phyloP scores from a whole-genome alignment of 2,888 invertebrate species.

The Fragum sueziense region DNA sequence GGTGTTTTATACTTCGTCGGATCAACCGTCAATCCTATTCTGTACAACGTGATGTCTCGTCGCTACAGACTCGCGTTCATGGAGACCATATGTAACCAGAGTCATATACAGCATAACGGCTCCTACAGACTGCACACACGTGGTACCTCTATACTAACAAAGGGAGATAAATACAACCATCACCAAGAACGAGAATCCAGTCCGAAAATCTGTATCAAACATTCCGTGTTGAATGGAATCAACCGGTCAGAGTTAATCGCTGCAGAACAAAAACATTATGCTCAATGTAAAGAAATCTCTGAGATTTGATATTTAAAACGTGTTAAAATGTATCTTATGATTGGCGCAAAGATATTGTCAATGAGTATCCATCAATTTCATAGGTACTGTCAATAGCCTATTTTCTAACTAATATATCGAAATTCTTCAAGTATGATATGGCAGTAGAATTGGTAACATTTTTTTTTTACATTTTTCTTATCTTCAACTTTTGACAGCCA shows the following conservation, averaged over 20 bases:
- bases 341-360: no score
- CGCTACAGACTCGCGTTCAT: constrained; percentile 96
- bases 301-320: neutral
- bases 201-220: constrained; percentile 6
- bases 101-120: constrained; percentile 6
- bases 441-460: no score
- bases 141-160: neutral
- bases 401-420: no score
- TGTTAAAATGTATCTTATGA: no score
- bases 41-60: constrained; percentile 97
- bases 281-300: constrained; percentile 7
- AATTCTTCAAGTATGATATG: no score
- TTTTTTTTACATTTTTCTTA: no score
- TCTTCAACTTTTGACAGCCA: no score
- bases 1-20: constrained; percentile 96
- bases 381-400: no score
- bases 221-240: neutral
- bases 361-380: no score
- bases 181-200: neutral
- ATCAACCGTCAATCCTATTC: constrained; percentile 95
- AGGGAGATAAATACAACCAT: neutral
- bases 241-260: constrained; percentile 11
- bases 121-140: constrained; percentile 12
- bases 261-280: constrained; percentile 8
- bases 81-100: constrained; percentile 75